A percentile compares a stretch with the other conserved stretches of the same genome.
Evolutionary conservation across 2,888 invertebrate genomes (phyloP).

Genomic region (Polymixis lichenea): DNA sequence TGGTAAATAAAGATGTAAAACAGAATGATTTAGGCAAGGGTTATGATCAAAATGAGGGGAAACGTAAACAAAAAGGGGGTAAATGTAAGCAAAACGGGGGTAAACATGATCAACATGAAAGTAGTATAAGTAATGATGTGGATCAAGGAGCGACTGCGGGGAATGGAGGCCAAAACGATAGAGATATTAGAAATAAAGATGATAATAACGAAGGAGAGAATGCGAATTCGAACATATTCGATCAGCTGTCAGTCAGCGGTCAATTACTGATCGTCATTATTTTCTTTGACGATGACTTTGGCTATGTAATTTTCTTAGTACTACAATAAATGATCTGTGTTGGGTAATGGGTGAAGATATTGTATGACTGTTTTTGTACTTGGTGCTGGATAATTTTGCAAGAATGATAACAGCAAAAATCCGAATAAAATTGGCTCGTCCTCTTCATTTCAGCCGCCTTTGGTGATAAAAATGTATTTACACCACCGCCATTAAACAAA

Average conservation of each 20-base stretch:
- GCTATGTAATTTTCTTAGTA: slow-evolving; percentile 77
- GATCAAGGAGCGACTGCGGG: slow-evolving; percentile 56
- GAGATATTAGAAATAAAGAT: slow-evolving; percentile 73
- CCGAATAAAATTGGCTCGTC: background rate
- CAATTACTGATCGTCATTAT: slow-evolving; percentile 84
- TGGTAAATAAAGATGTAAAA: slow-evolving; percentile 55
- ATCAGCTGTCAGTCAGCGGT: slow-evolving; percentile 77
- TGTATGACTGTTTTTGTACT: slow-evolving; percentile 51
- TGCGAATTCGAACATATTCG: slow-evolving; percentile 67
- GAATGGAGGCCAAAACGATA: slow-evolving; percentile 66
- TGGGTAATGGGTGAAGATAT: slow-evolving; percentile 45
- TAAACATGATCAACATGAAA: slow-evolving; percentile 51
- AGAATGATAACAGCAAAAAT: background rate
- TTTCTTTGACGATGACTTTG: slow-evolving; percentile 76
- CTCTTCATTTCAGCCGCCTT: background rate
- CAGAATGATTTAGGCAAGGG: slow-evolving; percentile 47
- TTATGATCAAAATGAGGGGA: slow-evolving; percentile 15
- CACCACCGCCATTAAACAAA: background rate
- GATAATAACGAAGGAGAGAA: slow-evolving; percentile 79
- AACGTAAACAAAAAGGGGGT: slow-evolving; percentile 36
- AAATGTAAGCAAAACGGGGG: slow-evolving; percentile 11
- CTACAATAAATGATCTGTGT: slow-evolving; percentile 68
- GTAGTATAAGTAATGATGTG: slow-evolving; percentile 51
- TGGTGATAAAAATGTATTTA: background rate
- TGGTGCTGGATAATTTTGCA: slow-evolving; percentile 15